These are phyloP conservation scores for Sus cebifrons DNA, from an alignment of 2,797 vertebrate genomes.

Conservation along the genomic window DNA sequence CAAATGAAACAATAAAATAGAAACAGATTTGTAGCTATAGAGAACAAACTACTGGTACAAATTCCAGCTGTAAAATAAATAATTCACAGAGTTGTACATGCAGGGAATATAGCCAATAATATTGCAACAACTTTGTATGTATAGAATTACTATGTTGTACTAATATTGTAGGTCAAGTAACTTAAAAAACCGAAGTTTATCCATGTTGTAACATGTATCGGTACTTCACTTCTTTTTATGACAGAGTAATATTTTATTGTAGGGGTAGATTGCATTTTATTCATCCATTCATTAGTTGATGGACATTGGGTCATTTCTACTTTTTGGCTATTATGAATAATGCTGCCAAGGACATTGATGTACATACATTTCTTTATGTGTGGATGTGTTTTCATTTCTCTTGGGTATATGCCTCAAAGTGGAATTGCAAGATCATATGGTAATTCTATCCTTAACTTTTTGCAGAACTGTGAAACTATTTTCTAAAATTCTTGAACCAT, in stretches of 20 bases:
- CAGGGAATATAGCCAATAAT: neutral
- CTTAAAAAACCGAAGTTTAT: accelerated
- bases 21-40: neutral
- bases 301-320: neutral
- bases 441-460: neutral
- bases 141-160: neutral
- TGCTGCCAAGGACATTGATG: neutral
- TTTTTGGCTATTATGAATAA: neutral
- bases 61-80: neutral
- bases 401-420: neutral
- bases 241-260: neutral
- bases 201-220: neutral
- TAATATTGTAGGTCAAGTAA: neutral
- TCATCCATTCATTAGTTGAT: neutral
- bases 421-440: neutral
- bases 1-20: neutral
- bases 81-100: neutral
- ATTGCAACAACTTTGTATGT: neutral
- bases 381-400: neutral
- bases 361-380: neutral
- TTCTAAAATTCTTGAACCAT: neutral
- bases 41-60: neutral
- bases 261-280: neutral
- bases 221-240: neutral
- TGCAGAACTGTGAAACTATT: neutral